Evolutionary conservation across 2,797 vertebrate genomes (phyloP), one percentile per base, ranked within the genome.

Genomic region (Gymnothorax javanicus): DNA sequence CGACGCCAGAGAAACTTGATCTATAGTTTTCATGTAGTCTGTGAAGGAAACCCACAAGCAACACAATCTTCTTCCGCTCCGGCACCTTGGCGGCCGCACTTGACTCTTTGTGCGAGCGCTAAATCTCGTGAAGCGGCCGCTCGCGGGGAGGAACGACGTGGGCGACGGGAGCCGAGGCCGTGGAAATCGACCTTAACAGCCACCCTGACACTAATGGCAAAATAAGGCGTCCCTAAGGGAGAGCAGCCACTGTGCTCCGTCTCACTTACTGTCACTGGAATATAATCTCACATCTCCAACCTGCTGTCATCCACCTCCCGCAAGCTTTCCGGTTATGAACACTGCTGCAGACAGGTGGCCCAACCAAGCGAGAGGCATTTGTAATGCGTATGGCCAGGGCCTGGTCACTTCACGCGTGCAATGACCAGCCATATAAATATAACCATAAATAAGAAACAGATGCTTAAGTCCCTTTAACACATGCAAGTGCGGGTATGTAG

Each of bases 241-340:
- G 77, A 58, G 67, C 77, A 57, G 75, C 25, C n/a, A 69, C 84
- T 69, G 71, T 84, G 85, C 82, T 89, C 87, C 75, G 77, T 91
- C 89, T 89, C 86, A 84, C 89, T 92, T 90, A 89, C 64, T 52
- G 69, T 90, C 89, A 90, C 57, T 69, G 54, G 62, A 86, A 87
- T 75, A 88, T 85, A 88, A 82, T 85, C 88, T 67, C 85, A 85
- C 82, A 85, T 58, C 23, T 56, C 12, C 73, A 71, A 62, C 86
- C 62, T 84, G 27, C 71, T 86, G 86, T 86, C 50, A 50, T 27
- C 84, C 85, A n/a, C 27, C 33, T 75, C 59, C 82, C 62, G 23
- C 6, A 54, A 54, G 75, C 57, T 83, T 84, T 62, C 85, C 77
- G 85, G 85, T 50, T 86, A 3, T 17, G 54, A 69, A 58, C 50